A percentile compares a stretch with the other conserved stretches of the same genome.
phyloP scores from a whole-genome alignment of 2,797 vertebrate genomes.

The Clarias laeviceps region DNA sequence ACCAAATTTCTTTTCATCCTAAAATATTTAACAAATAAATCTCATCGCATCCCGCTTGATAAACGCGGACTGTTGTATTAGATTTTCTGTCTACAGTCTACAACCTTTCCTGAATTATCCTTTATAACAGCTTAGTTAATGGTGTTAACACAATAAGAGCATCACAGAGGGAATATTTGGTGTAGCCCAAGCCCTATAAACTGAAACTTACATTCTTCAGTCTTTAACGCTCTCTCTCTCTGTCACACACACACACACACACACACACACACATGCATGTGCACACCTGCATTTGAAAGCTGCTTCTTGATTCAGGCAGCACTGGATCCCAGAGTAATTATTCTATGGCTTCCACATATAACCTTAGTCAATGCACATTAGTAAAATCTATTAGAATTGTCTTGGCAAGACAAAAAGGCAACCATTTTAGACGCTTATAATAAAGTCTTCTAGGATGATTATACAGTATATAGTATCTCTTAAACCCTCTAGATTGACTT shows the following conservation, averaged over 20 bases:
- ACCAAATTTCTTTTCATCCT: background rate
- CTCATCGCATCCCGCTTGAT: background rate
- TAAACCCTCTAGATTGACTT: conserved; percentile 12
- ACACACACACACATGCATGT: background rate
- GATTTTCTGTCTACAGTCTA: background rate
- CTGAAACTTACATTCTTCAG: background rate
- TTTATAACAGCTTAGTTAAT: background rate
- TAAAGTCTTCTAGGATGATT: conserved; percentile 28
- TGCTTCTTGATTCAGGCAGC: conserved; percentile 1
- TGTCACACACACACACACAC: background rate
- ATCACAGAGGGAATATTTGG: conserved; percentile 3
- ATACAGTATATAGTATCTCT: conserved; percentile 3
- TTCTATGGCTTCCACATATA: conserved; percentile 24
- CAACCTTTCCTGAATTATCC: background rate
- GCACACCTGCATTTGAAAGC: background rate
- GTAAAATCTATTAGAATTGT: conserved; percentile 13
- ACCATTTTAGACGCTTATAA: conserved; percentile 18
- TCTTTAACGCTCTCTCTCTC: background rate
- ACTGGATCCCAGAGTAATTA: conserved; percentile 21
- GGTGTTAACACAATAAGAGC: background rate
- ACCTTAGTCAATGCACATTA: conserved; percentile 16
- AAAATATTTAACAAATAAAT: background rate
- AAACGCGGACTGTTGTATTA: background rate
- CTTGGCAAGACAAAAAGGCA: conserved; percentile 34
- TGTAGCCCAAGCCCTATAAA: background rate